Evolutionary conservation across 1,140 invertebrate genomes (phyloP).

Genomic region (Drosophila varians): DNA sequence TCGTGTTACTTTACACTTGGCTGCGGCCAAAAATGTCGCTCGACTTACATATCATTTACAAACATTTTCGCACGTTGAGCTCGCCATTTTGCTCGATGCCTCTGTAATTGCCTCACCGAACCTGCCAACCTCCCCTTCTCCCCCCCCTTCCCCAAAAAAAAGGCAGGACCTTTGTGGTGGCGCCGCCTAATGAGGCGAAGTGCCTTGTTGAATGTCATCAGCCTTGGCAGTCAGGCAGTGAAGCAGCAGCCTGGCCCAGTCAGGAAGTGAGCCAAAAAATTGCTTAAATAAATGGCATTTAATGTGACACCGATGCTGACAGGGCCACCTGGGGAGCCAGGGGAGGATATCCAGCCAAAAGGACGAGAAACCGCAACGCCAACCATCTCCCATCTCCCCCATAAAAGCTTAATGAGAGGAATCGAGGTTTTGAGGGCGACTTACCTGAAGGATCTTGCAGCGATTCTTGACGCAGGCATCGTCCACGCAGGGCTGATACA

Average conservation of each 20-base stretch:
- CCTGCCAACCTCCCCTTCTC: no score
- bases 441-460: slow-evolving; percentile 96
- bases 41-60: slow-evolving; percentile 53
- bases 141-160: no score
- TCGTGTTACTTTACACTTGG: slow-evolving; percentile 66
- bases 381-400: background rate
- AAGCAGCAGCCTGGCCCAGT: no score
- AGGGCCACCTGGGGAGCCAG: slow-evolving; percentile 20
- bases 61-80: slow-evolving; percentile 71
- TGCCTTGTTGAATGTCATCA: slow-evolving; percentile 78
- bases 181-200: slow-evolving; percentile 77
- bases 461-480: slow-evolving; percentile 95
- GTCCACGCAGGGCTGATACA: slow-evolving; percentile 99
- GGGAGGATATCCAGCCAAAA: background rate
- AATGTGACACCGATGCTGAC: slow-evolving; percentile 69
- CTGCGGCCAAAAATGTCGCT: slow-evolving; percentile 67
- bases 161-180: slow-evolving; percentile 17
- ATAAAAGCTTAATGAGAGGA: background rate
- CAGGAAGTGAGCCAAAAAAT: slow-evolving; percentile 82
- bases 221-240: slow-evolving; percentile 51
- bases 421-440: slow-evolving; percentile 9
- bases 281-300: slow-evolving; percentile 80
- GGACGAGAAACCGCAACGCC: background rate
- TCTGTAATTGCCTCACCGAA: slow-evolving; percentile 66
- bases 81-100: slow-evolving; percentile 45